These are phyloP conservation scores for Poecilia gillii DNA, from an alignment of 2,797 vertebrate genomes.

Conservation along the genomic window DNA sequence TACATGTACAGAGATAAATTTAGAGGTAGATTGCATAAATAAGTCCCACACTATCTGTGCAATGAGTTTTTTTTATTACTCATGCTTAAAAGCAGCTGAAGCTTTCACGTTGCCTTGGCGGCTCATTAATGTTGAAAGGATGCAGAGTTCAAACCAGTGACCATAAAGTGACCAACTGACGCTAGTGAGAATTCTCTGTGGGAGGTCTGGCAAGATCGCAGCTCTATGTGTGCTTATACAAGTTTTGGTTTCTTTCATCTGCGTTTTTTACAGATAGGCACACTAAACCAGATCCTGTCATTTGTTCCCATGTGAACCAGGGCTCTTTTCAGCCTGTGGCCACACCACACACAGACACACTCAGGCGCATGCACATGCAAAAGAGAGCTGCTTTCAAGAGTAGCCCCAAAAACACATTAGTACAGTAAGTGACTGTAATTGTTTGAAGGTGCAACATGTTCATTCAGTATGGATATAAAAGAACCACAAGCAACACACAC, in stretches of 20 bases:
- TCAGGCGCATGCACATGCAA: conserved; percentile 29
- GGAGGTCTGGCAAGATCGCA: conserved; percentile 63
- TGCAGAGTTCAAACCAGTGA: conserved; percentile 45
- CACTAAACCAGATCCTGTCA: conserved; percentile 69
- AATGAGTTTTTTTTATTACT: conserved; percentile 23
- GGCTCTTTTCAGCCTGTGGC: conserved; percentile 50
- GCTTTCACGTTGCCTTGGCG: conserved; percentile 24
- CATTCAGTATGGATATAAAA: background rate
- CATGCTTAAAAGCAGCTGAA: conserved; percentile 16
- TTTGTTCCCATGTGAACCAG: conserved; percentile 67
- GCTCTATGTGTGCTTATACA: conserved; percentile 49
- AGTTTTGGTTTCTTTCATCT: conserved; percentile 65
- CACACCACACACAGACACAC: conserved; percentile 64
- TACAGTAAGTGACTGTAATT: conserved; percentile 21
- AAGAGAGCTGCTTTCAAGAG: conserved; percentile 36
- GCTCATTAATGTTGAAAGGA: conserved; percentile 46
- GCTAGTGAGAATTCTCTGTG: conserved; percentile 43
- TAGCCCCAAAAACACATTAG: conserved; percentile 1
- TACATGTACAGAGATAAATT: background rate
- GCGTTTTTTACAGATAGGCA: conserved; percentile 52
- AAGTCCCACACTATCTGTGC: background rate
- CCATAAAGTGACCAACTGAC: conserved; percentile 65
- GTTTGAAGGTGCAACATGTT: conserved; percentile 38
- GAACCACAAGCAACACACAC: conserved; percentile 6
- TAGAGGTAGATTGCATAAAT: background rate